Percentiles rank a stretch among this genome's conserved stretches.
Evolutionary conservation across 1,140 invertebrate species (phyloP).

Genomic region (Drosophila neocordata): DNA sequence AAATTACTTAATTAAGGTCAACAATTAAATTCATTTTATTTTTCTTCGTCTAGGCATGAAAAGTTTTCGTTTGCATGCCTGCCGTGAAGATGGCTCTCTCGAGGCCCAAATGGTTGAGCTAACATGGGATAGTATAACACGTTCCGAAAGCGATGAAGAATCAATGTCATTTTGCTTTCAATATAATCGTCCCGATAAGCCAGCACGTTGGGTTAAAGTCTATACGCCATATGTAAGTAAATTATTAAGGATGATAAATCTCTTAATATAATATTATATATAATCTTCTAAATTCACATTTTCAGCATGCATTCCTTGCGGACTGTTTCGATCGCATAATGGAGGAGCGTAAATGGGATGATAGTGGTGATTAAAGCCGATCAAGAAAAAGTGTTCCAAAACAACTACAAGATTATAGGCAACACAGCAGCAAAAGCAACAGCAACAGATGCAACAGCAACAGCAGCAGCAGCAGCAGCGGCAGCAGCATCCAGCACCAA

Average conservation of each 20-base stretch:
- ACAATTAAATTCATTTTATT: no score
- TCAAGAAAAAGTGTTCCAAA: neutral
- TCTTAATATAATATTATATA: no score
- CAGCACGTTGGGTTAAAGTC: conserved; percentile 93
- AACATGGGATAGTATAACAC: conserved; percentile 90
- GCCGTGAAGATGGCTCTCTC: conserved; percentile 92
- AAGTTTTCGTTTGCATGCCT: conserved; percentile 93
- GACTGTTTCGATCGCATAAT: conserved; percentile 97
- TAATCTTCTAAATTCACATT: no score
- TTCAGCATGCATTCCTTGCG: conserved; percentile 95
- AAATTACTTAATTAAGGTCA: no score
- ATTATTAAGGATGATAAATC: no score
- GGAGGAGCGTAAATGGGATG: conserved; percentile 93
- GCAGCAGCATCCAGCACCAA: conserved; percentile 2
- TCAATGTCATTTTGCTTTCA: conserved; percentile 95
- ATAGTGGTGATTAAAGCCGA: conserved; percentile 87
- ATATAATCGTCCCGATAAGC: conserved; percentile 91
- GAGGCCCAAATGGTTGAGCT: conserved; percentile 95
- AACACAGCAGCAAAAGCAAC: conserved; percentile 10
- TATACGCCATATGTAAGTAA: conserved; percentile 96
- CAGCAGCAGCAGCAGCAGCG: conserved; percentile 15
- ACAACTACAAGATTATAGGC: neutral
- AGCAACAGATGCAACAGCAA: conserved; percentile 24
- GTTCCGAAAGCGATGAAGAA: conserved; percentile 95
- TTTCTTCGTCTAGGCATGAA: no score